These are phyloP conservation scores for Oreotrochilus melanogaster DNA, from an alignment of 2,113 vertebrate genomes.

Conservation along the genomic window DNA sequence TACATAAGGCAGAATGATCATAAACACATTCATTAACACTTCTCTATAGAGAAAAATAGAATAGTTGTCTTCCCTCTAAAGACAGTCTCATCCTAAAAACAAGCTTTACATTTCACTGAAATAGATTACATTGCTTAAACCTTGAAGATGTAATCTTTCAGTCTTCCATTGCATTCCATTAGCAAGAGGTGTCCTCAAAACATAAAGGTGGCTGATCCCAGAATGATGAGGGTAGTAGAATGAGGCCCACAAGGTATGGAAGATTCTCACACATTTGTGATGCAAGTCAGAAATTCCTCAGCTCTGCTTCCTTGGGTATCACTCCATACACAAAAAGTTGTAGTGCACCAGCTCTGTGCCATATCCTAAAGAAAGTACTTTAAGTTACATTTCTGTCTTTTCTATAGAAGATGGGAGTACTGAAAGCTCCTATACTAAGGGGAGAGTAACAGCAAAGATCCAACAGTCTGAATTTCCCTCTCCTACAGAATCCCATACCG, in stretches of 20 bases:
- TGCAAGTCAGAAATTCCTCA: not conserved
- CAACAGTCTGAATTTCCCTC: not conserved
- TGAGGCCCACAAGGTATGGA: fast-evolving
- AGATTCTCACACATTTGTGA: not conserved
- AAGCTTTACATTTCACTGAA: not conserved
- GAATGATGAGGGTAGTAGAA: not conserved
- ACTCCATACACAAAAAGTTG: not conserved
- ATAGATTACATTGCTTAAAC: not conserved
- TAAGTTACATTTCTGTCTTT: not conserved
- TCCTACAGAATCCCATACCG: not conserved
- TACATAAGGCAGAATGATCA: not conserved
- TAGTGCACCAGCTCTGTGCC: not conserved
- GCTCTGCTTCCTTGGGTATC: not conserved
- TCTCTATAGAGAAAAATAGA: not conserved
- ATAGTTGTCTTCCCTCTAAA: not conserved
- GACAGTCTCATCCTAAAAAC: not conserved
- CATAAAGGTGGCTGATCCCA: not conserved
- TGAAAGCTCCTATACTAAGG: not conserved
- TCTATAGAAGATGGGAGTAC: not conserved
- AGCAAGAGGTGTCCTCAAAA: not conserved
- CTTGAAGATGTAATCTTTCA: not conserved
- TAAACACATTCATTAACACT: not conserved
- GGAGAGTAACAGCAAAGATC: not conserved
- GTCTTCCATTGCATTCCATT: not conserved
- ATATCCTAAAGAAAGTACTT: not conserved